Percentiles rank a stretch among this genome's conserved stretches.
Conservation (phyloP, 2,113 vertebrate genomes). For the Cyprinus carpio region DNA sequence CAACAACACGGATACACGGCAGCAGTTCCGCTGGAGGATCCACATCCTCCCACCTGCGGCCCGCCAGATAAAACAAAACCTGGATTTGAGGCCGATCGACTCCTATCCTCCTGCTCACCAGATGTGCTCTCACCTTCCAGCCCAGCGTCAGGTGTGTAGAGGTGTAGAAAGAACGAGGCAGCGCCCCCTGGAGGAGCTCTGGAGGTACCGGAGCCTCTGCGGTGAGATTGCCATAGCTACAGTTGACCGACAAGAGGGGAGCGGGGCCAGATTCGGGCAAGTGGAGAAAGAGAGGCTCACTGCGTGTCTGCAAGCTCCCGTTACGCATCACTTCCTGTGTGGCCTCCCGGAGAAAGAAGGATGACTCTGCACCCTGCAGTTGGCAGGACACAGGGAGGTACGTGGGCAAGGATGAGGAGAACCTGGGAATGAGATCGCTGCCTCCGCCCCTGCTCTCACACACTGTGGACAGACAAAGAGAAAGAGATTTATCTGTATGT, state of each 20-base stretch:
- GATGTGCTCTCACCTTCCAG: conserved; percentile 82
- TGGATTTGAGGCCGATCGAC: conserved; percentile 86
- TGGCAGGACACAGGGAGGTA: conserved; percentile 84
- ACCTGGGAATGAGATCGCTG: conserved; percentile 73
- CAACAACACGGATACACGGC: conserved; percentile 87
- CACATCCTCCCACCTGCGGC: conserved; percentile 85
- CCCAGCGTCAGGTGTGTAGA: conserved; percentile 75
- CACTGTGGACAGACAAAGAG: conserved; percentile 65
- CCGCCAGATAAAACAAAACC: conserved; percentile 87
- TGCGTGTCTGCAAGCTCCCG: conserved; percentile 85
- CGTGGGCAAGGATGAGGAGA: conserved; percentile 84
- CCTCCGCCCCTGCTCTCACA: conserved; percentile 72
- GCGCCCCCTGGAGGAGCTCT: conserved; percentile 80
- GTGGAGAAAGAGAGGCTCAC: conserved; percentile 86
- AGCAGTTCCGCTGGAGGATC: conserved; percentile 70
- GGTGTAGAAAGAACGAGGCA: conserved; percentile 68
- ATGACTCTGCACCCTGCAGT: conserved; percentile 74
- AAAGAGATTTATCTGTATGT: conserved; percentile 18
- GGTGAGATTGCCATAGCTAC: conserved; percentile 87
- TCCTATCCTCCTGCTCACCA: conserved; percentile 83
- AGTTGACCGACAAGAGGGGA: conserved; percentile 80
- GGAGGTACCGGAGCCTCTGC: conserved; percentile 77
- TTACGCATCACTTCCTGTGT: conserved; percentile 92
- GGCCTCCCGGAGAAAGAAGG: conserved; percentile 91
- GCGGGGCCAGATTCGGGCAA: conserved; percentile 69